Evolutionary conservation across 2,113 vertebrate genomes (phyloP).

Genomic region (Probosciger aterrimus): DNA sequence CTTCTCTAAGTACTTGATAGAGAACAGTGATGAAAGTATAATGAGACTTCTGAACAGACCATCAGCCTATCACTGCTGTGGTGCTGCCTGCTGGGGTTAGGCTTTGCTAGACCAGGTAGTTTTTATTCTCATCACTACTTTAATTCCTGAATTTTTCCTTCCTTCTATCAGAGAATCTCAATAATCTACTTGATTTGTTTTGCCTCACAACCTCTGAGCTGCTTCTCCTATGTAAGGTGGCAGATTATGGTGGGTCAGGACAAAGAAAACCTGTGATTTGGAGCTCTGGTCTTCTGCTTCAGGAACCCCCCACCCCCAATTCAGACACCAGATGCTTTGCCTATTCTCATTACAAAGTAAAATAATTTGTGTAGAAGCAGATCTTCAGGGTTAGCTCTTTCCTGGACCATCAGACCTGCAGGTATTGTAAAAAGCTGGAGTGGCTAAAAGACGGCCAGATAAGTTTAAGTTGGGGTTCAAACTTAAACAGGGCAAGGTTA

Average conservation of each 20-base stretch:
- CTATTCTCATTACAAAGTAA: neutral
- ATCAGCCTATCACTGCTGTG: neutral
- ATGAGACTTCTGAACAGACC: neutral
- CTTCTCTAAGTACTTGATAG: neutral
- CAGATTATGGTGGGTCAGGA: neutral
- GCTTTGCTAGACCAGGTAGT: neutral
- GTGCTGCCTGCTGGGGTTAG: neutral
- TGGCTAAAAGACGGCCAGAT: neutral
- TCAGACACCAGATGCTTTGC: neutral
- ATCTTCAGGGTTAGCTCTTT: neutral
- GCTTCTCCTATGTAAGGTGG: neutral
- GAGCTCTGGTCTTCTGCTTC: neutral
- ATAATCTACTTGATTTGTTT: neutral
- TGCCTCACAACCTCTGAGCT: neutral
- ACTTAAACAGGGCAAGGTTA: neutral
- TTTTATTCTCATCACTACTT: neutral
- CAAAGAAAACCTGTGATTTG: neutral
- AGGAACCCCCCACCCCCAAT: neutral
- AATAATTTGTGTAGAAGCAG: neutral
- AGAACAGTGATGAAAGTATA: neutral
- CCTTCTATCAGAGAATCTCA: neutral
- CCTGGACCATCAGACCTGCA: neutral
- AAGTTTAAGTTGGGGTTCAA: neutral
- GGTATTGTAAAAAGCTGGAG: neutral
- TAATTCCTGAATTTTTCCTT: neutral